A percentile compares a stretch with the other conserved stretches of the same genome.
phyloP scores from a whole-genome alignment of 2,797 vertebrate species.

The Fistularia commersonii region DNA sequence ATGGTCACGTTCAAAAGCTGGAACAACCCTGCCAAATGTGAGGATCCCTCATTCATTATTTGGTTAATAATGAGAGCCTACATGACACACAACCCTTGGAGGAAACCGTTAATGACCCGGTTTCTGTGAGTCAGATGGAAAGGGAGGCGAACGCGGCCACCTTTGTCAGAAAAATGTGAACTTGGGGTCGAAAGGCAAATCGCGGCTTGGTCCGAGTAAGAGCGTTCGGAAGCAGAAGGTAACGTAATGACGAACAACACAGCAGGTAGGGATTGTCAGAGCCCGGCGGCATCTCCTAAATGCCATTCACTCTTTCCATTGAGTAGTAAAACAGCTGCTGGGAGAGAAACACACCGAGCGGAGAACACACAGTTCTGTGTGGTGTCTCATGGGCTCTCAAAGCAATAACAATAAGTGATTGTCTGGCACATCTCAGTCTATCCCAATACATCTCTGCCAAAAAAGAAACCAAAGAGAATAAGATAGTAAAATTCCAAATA shows the following conservation, averaged over 20 bases:
- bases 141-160: slow-evolving; percentile 26
- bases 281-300: slow-evolving; percentile 32
- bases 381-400: slow-evolving; percentile 20
- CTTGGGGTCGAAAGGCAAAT: slow-evolving; percentile 20
- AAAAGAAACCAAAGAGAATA: slow-evolving; percentile 7
- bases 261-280: slow-evolving; percentile 30
- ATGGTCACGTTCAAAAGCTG: slow-evolving; percentile 5
- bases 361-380: slow-evolving; percentile 18
- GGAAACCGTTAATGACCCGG: slow-evolving; percentile 3
- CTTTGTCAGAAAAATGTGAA: slow-evolving; percentile 13
- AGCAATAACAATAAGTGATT: slow-evolving; percentile 12
- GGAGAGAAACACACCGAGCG: slow-evolving; percentile 26
- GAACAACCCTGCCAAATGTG: background rate
- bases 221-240: slow-evolving; percentile 20
- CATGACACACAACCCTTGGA: background rate
- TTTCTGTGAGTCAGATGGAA: slow-evolving; percentile 10
- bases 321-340: slow-evolving; percentile 53
- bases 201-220: slow-evolving; percentile 36
- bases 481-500: slow-evolving; percentile 26
- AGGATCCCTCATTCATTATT: background rate
- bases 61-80: background rate
- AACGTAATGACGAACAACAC: slow-evolving; percentile 36
- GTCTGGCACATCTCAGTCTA: background rate
- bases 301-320: slow-evolving; percentile 42
- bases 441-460: slow-evolving; percentile 28